Evolutionary conservation across 2,797 vertebrate species (phyloP), one percentile per base, ranked within the genome.

Genomic region (Mustela erminea): DNA sequence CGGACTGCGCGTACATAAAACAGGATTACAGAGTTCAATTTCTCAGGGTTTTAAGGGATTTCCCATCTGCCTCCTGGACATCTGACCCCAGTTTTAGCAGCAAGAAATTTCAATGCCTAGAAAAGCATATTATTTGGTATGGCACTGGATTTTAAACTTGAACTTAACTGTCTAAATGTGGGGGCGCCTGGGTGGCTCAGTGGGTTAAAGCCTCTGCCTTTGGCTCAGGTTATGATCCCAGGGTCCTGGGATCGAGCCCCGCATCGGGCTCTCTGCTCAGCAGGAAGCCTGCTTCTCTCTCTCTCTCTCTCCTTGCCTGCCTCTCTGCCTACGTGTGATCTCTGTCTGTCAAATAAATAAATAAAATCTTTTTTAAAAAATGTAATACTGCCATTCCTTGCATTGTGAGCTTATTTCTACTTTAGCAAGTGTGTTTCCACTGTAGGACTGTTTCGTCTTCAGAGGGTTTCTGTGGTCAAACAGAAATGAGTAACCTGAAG

Each of bases 401-500:
- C 56, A 54, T n/a, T 84, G 49, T 58, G 49, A 80, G 90, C 35
- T 70, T 72, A 85, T 96, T 90, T 95, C 80, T 78, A 38, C 56
- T 97, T 77, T 90, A 75, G 62, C 95, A 74, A 90, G 64, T 54
- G 18, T 62, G 15, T 78, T 96, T 85, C 41, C 56, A 20, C 78
- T 75, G 38, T 8, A 21, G 41, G 49, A 12, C 52, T 54, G 38
- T 87, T 64, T 93, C 29, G 27, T 90, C 89, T 95, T 95, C 20
- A 20, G 27, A 68, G 54, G 14, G 82, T 66, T 88, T 83, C 41
- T 77, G 66, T 83, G 68, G 27, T 68, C 81, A 96, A 56, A 89
- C 35, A 58, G 54, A 88, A 93, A 77, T 81, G 58, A 85, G 83
- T 92, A 88, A 82, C 77, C 66, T 75, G 35, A 94, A 90, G 25